A percentile compares a stretch with the other conserved stretches of the same genome.
These are phyloP conservation scores for Amphiprion percula DNA, from an alignment of 2,113 vertebrate genomes.

Conservation along the genomic window DNA sequence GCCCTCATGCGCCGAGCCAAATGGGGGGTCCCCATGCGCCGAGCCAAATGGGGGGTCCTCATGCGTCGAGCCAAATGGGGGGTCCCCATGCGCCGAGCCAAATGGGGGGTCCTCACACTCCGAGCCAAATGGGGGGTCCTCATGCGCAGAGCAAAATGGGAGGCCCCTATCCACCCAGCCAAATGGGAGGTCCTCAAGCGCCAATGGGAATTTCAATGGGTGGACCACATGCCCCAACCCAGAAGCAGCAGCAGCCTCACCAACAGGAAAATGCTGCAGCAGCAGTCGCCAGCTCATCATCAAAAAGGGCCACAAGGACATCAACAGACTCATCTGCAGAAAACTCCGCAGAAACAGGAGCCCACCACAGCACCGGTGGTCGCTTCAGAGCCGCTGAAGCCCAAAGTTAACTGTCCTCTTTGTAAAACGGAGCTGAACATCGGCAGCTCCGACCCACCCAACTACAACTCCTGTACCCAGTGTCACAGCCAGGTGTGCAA, in stretches of 20 bases:
- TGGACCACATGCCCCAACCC: slow-evolving; percentile 52
- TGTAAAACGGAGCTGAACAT: slow-evolving; percentile 96
- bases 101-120: slow-evolving; percentile 27
- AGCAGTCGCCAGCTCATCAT: slow-evolving; percentile 66
- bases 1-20: slow-evolving; percentile 59
- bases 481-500: slow-evolving; percentile 96
- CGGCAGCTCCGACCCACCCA: slow-evolving; percentile 87
- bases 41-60: slow-evolving; percentile 56
- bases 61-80: slow-evolving; percentile 33
- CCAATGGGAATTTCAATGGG: slow-evolving; percentile 38
- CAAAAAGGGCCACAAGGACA: slow-evolving; percentile 71
- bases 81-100: slow-evolving; percentile 47
- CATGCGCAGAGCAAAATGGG: slow-evolving; percentile 28
- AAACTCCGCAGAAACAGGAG: slow-evolving; percentile 56
- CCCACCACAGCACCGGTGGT: slow-evolving; percentile 56
- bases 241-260: slow-evolving; percentile 71
- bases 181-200: slow-evolving; percentile 51
- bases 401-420: slow-evolving; percentile 91
- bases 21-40: slow-evolving; percentile 48
- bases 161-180: background rate
- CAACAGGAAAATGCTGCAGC: slow-evolving; percentile 65
- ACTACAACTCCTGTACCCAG: slow-evolving; percentile 95
- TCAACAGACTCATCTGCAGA: slow-evolving; percentile 67
- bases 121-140: slow-evolving; percentile 22
- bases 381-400: slow-evolving; percentile 81